Conservation (phyloP, 2,797 vertebrate species). For the Propithecus deckenii region DNA sequence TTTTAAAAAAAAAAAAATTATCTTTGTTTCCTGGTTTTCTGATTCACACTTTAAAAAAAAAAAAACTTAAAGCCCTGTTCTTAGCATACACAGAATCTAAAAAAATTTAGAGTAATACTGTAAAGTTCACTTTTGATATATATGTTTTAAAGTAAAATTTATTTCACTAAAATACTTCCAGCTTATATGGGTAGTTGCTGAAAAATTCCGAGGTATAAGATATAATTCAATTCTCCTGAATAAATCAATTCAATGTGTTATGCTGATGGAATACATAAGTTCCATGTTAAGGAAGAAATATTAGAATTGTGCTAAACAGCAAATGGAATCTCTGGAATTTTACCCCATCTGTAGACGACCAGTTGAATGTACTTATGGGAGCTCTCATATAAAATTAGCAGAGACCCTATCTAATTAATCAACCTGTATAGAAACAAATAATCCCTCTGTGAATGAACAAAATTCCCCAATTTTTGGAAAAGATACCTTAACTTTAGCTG, state of each 20-base stretch:
- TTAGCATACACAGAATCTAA: too few species aligned
- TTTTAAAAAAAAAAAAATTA: neutral
- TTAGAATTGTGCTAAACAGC: neutral
- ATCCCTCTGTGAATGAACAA: neutral
- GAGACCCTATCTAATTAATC: neutral
- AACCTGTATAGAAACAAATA: neutral
- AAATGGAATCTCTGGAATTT: neutral
- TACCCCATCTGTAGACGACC: neutral
- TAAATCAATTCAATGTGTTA: neutral
- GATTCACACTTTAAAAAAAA: neutral
- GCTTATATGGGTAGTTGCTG: neutral
- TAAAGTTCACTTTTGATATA: neutral
- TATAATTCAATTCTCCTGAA: neutral
- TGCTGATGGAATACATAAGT: neutral
- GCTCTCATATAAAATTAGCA: neutral
- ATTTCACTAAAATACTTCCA: neutral
- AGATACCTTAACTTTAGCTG: neutral
- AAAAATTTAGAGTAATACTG: neutral
- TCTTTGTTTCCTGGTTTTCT: neutral
- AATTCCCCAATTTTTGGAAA: neutral
- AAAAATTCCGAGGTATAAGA: neutral
- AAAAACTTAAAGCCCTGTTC: neutral
- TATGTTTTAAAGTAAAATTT: neutral
- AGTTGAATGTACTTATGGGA: neutral
- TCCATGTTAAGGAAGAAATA: neutral